Base-by-base conservation (phyloP, 37 sponge, comb jelly and placozoan genomes). In the Axinella damicornis region DNA sequence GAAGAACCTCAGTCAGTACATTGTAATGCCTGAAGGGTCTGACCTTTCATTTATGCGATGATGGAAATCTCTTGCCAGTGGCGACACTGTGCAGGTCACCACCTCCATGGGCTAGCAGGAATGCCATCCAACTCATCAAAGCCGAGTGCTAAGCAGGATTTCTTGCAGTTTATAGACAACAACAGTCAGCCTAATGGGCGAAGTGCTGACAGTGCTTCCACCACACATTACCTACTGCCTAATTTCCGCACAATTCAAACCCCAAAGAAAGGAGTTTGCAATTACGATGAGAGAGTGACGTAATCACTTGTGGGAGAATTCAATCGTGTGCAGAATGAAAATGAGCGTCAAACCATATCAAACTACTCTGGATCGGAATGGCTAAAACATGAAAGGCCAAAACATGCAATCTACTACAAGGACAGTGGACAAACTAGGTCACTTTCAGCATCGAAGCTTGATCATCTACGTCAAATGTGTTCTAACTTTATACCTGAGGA, bases 141-240 rank as follows among this genome's bases (percentile, higher is more conserved):
- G n/a, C 5, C 31, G 27, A 30, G 53, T 17, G 63, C 33, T 11
- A 79, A 79, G 63, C 32, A 69, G n/a, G 69, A 16, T 6, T 81
- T 69, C 19, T 15, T 81, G 9, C 19, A 39, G 5, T 79, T 66
- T 66, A 54, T 66, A 30, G 82, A 81, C 39, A 27, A 52, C 9
- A 81, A 81, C 71, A 39, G 52, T 27, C 82, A 81, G 72, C 72
- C 82, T 16, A 81, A 69, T 81, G 82, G 82, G 31, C 60, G 82
- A 2, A 27, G 61, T 24, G 68, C 28, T 37, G 82, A 81, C n/a
- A n/a, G n/a, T n/a, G n/a, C n/a, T 53, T 39, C 25, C 20, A n/a
- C n/a, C n/a, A n/a, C n/a, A n/a, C n/a, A n/a, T n/a, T n/a, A n/a
- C n/a, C n/a, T n/a, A n/a, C n/a, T n/a, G n/a, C n/a, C n/a, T n/a